phyloP scores from a whole-genome alignment of 1,140 invertebrate species.

The Ceratoteleas bidentatus region DNA sequence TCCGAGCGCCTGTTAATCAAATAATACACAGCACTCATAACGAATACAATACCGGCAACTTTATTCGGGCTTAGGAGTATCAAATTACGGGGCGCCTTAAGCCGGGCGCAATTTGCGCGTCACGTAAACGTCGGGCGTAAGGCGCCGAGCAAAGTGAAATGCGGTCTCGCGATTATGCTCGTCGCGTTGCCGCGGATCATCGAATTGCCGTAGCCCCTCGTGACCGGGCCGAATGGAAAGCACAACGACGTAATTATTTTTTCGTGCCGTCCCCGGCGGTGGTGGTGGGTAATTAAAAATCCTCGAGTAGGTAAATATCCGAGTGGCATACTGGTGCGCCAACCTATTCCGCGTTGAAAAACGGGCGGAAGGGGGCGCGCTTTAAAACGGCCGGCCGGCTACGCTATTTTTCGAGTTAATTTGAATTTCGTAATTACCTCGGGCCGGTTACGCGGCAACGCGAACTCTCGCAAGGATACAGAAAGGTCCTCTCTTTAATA shows the following conservation, averaged over 20 bases:
- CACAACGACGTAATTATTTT: constrained; percentile 72
- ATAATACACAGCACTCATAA: constrained; percentile 26
- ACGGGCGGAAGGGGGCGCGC: constrained; percentile 68
- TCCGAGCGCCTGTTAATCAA: constrained; percentile 47
- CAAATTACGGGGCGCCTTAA: constrained; percentile 47
- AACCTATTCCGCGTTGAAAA: constrained; percentile 74
- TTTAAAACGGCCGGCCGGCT: constrained; percentile 76
- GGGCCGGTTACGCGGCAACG: constrained; percentile 69
- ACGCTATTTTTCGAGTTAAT: constrained; percentile 81
- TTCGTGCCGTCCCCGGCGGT: constrained; percentile 60
- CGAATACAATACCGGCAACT: constrained; percentile 42
- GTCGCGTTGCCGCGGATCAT: constrained; percentile 60
- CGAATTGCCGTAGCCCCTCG: constrained; percentile 65
- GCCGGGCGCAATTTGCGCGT: constrained; percentile 43
- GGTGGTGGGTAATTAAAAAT: constrained; percentile 79
- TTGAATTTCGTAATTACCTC: constrained; percentile 82
- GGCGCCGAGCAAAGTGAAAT: constrained; percentile 47
- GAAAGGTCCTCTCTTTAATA: constrained; percentile 78
- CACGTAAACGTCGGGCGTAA: constrained; percentile 45
- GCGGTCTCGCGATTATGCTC: constrained; percentile 53
- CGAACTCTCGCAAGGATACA: constrained; percentile 76
- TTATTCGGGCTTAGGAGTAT: constrained; percentile 43
- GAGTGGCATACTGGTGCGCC: constrained; percentile 73
- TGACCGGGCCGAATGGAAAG: constrained; percentile 64
- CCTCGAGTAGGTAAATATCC: constrained; percentile 82